Conservation (phyloP, 1,140 invertebrate genomes). For the roundworm (Caenorhabditis elegans) region WBcel235 BX284606.5:12270001-12270500, state of each 20-base stretch:
- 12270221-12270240: constrained; percentile 58
- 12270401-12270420: constrained; percentile 22
- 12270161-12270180: constrained; percentile 62
- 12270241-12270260: constrained; percentile 63
- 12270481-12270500: neutral
- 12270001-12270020: constrained; percentile 50
- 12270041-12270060: constrained; percentile 63
- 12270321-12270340: neutral
- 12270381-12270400: neutral
- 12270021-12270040: constrained; percentile 62
- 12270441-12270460: neutral
- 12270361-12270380: constrained; percentile 9
- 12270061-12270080: constrained; percentile 61
- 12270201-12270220: constrained; percentile 64
- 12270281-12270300: neutral
- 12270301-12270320: neutral
- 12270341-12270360: neutral
- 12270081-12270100: constrained; percentile 62
- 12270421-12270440: neutral
- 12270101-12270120: neutral
- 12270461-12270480: neutral
- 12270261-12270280: constrained; percentile 28
- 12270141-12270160: constrained; percentile 59
- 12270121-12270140: neutral
- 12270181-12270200: constrained; percentile 62